Evolutionary conservation across 2,797 vertebrate species (phyloP), one percentile per base, ranked within the genome.

Genomic region (Microtus agrestis): DNA sequence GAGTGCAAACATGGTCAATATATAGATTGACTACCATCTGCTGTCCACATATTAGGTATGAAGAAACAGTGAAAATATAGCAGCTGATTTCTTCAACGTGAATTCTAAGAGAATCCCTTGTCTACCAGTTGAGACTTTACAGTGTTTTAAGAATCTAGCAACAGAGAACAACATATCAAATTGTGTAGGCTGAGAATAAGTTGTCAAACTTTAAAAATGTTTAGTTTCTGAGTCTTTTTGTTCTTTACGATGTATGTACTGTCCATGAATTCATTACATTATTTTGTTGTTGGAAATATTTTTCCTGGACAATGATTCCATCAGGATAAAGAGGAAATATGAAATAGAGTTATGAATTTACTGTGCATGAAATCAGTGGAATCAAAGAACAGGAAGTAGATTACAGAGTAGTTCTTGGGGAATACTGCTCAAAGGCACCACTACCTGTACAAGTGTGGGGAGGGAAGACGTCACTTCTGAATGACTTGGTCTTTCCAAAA

Each of bases 1-100:
- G 13, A 17, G 5, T n/a, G 14, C 14, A 81, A 11, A n/a, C 54
- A 59, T 3, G 0, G 0, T 61, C 1, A 5, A 37, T 40, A 59
- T 25, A 40, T 4, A 80, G 21, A 59, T 27, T 59, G 5, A 37
- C 34, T 59, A 2, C 11, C 12, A 80, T 59, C 54, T 80, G 21
- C 19, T 79, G 51, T n/a, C 6, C n/a, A 37, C 21, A 46, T 27
- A 37, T 37, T 56, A 37, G 9, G 12, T 59, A 3, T 8, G 4
- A 59, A 81, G 54, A 81, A 40, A 81, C 25, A 4, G n/a, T 40
- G 23, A 46, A 81, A 40, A 25, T 5, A 4, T 9, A 27, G 7
- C 6, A 15, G 12, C 12, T 59, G 6, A 37, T 8, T 37, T 40
- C 1, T 27, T 27, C 13, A 81, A 21, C 19, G 23, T 23, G 31